phyloP scores from a whole-genome alignment of 2,797 vertebrate genomes.

The Sus cebifrons region DNA sequence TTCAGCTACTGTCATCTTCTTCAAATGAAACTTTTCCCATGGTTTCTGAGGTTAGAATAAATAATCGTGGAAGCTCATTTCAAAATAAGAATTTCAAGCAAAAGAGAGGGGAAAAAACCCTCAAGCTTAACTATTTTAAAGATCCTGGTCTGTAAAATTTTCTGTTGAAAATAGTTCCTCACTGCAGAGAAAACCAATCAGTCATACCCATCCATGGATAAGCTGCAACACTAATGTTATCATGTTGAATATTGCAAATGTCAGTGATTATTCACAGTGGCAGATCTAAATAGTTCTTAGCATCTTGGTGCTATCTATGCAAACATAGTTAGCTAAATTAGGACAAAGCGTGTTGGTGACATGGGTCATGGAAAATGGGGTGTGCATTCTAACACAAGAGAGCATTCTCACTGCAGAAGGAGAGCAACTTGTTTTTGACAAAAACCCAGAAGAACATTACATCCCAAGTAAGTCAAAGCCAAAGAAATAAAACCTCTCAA shows the following conservation, averaged over 20 bases:
- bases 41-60: conserved; percentile 73
- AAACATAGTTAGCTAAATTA: conserved; percentile 19
- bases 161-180: conserved; percentile 46
- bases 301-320: conserved; percentile 26
- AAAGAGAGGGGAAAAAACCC: neutral
- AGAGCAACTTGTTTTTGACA: neutral
- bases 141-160: conserved; percentile 18
- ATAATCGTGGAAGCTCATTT: conserved; percentile 63
- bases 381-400: neutral
- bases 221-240: neutral
- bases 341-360: neutral
- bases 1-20: conserved; percentile 71
- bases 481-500: conserved; percentile 21
- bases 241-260: conserved; percentile 10
- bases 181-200: conserved; percentile 3
- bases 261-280: neutral
- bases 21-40: conserved; percentile 81
- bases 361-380: neutral
- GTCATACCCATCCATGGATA: conserved; percentile 46
- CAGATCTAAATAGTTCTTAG: conserved; percentile 57
- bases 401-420: neutral
- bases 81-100: conserved; percentile 58
- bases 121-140: conserved; percentile 73
- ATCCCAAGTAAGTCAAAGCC: conserved; percentile 9
- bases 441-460: conserved; percentile 41